Conservation (phyloP, 2,113 vertebrate genomes). For the Gulo gulo region DNA sequence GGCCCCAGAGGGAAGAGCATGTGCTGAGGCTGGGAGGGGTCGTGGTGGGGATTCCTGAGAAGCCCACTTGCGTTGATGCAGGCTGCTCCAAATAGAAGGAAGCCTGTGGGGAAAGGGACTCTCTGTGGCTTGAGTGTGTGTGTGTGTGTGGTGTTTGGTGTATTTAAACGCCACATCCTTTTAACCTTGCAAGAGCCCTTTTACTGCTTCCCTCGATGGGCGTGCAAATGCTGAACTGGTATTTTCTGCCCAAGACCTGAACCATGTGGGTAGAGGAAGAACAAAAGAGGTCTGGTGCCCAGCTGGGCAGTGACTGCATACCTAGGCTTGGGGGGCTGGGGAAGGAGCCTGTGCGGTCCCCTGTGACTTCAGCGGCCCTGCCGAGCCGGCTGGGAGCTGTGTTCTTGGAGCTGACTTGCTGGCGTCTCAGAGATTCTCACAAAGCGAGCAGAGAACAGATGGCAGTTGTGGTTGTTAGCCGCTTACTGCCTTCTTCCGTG, state of each 20-base stretch:
- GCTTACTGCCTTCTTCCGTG: neutral
- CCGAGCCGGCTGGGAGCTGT: slow-evolving; percentile 30
- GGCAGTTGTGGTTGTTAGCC: neutral
- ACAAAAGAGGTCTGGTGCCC: neutral
- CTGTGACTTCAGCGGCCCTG: neutral
- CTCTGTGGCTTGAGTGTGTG: neutral
- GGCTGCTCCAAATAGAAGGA: neutral
- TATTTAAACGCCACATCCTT: slow-evolving; percentile 60
- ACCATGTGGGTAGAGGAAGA: neutral
- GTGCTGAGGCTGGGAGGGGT: neutral
- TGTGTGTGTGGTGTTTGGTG: neutral
- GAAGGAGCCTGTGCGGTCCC: slow-evolving; percentile 20
- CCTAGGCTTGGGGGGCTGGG: neutral
- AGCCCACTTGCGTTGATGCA: neutral
- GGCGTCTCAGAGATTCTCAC: neutral
- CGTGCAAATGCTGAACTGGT: neutral
- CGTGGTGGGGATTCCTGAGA: neutral
- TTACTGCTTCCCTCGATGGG: slow-evolving; percentile 18
- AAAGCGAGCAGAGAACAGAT: slow-evolving; percentile 22
- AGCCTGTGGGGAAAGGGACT: neutral
- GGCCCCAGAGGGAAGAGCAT: neutral
- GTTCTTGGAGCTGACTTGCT: neutral
- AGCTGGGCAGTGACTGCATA: neutral
- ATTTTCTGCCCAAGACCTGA: neutral
- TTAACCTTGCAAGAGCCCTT: slow-evolving; percentile 16